phyloP scores from a whole-genome alignment of 2,797 vertebrate genomes.

The Labroides dimidiatus region DNA sequence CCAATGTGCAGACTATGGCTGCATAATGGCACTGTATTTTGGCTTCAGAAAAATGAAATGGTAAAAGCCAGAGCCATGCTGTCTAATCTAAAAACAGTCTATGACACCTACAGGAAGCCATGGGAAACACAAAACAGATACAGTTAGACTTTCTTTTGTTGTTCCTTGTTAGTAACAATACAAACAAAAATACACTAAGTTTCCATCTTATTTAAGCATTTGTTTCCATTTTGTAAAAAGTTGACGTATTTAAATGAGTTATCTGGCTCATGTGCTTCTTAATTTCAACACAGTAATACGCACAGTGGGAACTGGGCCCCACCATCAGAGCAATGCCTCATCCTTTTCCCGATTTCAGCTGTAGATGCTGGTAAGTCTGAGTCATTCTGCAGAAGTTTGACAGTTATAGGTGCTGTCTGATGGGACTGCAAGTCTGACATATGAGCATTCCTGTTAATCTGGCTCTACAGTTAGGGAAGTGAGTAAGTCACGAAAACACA shows the following conservation, averaged over 20 bases:
- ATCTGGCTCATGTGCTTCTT: neutral
- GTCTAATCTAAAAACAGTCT: too few species aligned
- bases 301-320: slow-evolving; percentile 85
- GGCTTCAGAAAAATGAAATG: too few species aligned
- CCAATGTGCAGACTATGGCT: too few species aligned
- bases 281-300: slow-evolving; percentile 60
- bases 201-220: neutral
- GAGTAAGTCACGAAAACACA: neutral
- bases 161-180: neutral
- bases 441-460: neutral
- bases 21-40: too few species aligned
- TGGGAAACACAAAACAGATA: too few species aligned
- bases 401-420: slow-evolving; percentile 5
- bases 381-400: slow-evolving; percentile 30
- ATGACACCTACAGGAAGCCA: too few species aligned
- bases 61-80: too few species aligned
- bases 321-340: neutral
- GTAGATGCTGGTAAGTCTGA: slow-evolving; percentile 29
- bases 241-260: neutral
- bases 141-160: neutral
- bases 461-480: neutral
- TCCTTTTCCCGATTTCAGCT: neutral
- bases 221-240: neutral
- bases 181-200: neutral
- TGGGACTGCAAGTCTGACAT: slow-evolving; percentile 26